These are phyloP conservation scores for Drosophila formosana DNA, from an alignment of 2,888 invertebrate genomes.

Conservation along the genomic window DNA sequence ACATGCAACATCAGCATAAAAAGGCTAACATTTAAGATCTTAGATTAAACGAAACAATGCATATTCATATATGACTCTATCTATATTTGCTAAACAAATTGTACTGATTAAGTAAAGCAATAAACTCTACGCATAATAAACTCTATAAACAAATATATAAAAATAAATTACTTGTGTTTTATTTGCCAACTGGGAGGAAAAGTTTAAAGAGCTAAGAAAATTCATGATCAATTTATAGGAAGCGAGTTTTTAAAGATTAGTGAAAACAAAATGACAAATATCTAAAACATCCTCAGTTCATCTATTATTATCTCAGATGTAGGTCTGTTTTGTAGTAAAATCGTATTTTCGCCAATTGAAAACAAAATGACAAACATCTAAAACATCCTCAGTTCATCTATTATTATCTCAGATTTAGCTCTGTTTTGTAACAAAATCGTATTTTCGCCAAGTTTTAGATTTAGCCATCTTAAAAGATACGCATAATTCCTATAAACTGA, in stretches of 20 bases:
- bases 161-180: constrained; percentile 6
- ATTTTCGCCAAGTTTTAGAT: neutral
- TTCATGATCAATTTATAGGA: neutral
- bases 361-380: no score
- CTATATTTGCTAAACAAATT: constrained; percentile 77
- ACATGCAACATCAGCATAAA: constrained; percentile 36
- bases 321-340: neutral
- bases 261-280: no score
- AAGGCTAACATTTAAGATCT: constrained; percentile 47
- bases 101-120: constrained; percentile 84
- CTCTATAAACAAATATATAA: constrained; percentile 59
- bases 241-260: neutral
- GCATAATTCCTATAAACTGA: neutral
- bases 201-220: neutral
- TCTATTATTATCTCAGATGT: neutral
- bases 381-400: neutral
- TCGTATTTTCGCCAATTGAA: neutral
- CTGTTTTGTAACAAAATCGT: neutral
- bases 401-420: neutral
- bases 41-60: constrained; percentile 39
- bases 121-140: constrained; percentile 70
- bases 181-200: neutral
- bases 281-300: neutral
- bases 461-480: neutral
- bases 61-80: constrained; percentile 44